phyloP scores from a whole-genome alignment of 2,797 vertebrate species.

The Threskiornis aethiopicus region DNA sequence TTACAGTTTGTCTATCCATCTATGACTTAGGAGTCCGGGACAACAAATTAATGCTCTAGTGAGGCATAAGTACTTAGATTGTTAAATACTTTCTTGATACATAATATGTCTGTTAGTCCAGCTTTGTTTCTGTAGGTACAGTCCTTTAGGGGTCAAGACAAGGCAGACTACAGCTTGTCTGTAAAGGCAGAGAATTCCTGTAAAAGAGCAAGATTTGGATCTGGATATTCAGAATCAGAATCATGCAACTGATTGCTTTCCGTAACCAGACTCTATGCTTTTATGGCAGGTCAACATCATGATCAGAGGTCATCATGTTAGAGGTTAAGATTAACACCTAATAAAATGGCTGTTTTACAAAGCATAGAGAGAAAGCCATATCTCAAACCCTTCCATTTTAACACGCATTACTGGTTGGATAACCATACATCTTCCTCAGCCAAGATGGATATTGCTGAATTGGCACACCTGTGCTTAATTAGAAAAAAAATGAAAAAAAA shows the following conservation, averaged over 20 bases:
- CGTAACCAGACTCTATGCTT: background rate
- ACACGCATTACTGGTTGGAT: background rate
- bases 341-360: background rate
- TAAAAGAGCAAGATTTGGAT: background rate
- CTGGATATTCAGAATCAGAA: background rate
- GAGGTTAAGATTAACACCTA: background rate
- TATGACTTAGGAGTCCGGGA: background rate
- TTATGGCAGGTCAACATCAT: background rate
- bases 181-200: background rate
- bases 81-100: background rate
- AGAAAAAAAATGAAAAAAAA: accelerated
- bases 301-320: background rate
- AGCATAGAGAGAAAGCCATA: background rate
- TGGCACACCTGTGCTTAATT: background rate
- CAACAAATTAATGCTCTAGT: background rate
- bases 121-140: background rate
- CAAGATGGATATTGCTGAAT: background rate
- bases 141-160: background rate
- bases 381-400: background rate
- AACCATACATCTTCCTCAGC: background rate
- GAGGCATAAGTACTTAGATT: background rate
- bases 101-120: background rate
- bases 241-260: background rate
- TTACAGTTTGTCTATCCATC: background rate
- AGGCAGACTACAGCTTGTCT: background rate